phyloP scores from a whole-genome alignment of 2,797 vertebrate genomes.

The Xenentodon cancila region DNA sequence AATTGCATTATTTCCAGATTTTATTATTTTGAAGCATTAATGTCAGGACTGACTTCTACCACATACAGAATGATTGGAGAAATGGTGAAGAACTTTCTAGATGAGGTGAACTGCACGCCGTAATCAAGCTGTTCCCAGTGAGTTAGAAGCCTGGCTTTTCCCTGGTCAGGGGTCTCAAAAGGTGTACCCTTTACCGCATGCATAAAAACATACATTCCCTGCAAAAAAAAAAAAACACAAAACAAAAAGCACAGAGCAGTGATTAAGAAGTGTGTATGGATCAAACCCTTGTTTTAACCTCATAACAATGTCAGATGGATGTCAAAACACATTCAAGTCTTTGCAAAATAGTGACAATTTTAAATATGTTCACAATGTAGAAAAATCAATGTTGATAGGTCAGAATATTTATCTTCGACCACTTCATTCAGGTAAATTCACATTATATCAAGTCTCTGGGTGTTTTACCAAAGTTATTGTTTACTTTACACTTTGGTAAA shows the following conservation, averaged over 20 bases:
- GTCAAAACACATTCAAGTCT: too few species aligned
- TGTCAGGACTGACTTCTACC: neutral
- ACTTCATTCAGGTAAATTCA: too few species aligned
- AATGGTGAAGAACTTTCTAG: constrained; percentile 98
- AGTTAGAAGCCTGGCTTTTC: constrained; percentile 94
- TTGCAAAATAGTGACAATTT: too few species aligned
- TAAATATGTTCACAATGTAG: too few species aligned
- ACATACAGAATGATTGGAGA: constrained; percentile 86
- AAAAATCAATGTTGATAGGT: too few species aligned
- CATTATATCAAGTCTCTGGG: too few species aligned
- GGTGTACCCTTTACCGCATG: constrained; percentile 98
- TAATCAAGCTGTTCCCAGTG: constrained; percentile 98
- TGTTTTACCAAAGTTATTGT: neutral
- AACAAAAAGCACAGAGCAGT: neutral
- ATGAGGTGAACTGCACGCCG: constrained; percentile 96
- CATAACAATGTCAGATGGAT: too few species aligned
- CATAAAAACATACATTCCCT: constrained; percentile 99
- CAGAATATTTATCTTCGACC: too few species aligned
- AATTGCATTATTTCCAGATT: too few species aligned
- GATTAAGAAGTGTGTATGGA: too few species aligned
- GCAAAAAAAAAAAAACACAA: constrained; percentile 40
- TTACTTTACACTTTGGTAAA: neutral
- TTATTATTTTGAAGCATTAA: too few species aligned
- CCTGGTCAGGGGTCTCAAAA: constrained; percentile 97
- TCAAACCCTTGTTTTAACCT: too few species aligned